phyloP scores from a whole-genome alignment of 37 sponge, comb jelly and placozoan species.

The Beroe ovata region DNA sequence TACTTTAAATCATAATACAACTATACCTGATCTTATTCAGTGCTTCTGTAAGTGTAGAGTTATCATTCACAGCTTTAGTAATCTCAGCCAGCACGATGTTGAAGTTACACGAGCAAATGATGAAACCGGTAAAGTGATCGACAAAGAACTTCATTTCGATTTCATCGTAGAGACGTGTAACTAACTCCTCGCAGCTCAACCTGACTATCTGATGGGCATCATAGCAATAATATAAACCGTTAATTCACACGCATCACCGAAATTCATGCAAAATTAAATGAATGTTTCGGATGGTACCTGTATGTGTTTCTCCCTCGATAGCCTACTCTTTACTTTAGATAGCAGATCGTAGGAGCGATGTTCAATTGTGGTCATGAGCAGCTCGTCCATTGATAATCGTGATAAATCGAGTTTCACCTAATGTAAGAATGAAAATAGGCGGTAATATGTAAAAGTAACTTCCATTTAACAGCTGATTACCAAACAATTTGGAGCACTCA shows the following conservation, averaged over 20 bases:
- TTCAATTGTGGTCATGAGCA: conserved; percentile 17
- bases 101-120: conserved; percentile 30
- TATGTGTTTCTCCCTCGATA: background rate
- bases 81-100: background rate
- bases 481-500: too few species aligned
- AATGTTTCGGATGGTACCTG: too few species aligned
- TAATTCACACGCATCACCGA: too few species aligned
- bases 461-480: too few species aligned
- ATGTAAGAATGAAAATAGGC: too few species aligned
- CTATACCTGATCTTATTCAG: conserved; percentile 50
- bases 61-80: conserved; percentile 3
- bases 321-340: background rate
- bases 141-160: conserved; percentile 23
- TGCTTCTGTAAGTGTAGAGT: conserved; percentile 28
- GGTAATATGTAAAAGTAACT: too few species aligned
- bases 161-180: background rate
- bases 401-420: conserved; percentile 28
- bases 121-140: conserved; percentile 20
- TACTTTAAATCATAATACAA: too few species aligned
- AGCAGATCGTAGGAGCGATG: conserved; percentile 32
- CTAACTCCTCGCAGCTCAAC: conserved; percentile 8
- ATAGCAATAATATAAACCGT: too few species aligned
- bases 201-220: conserved; percentile 19
- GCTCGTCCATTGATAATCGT: background rate
- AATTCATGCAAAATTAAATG: too few species aligned